Evolutionary conservation across 2,797 vertebrate species (phyloP), one percentile per base, ranked within the genome.

Genomic region (Neomorphus geoffroyi): DNA sequence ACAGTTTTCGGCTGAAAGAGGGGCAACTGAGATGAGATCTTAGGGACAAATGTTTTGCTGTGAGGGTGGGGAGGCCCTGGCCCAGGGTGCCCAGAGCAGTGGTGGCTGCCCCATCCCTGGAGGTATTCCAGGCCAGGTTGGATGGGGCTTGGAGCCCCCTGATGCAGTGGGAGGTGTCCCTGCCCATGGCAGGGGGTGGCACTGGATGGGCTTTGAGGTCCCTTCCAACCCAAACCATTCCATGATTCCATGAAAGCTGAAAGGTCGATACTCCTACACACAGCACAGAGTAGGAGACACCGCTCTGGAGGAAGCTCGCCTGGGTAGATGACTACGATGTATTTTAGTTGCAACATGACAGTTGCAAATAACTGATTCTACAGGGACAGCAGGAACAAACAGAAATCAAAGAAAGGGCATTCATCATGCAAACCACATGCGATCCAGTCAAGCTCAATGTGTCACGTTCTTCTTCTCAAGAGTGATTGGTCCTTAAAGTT

Each of bases 381-480:
- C 6, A 39, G 57, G 39, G 66, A 10, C 64, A 80, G 51, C 53
- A 64, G 71, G 69, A 70, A 26, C 79, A 80, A 51, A 24, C 37
- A 74, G 74, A 70, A 64, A 62, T 35, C 57, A 32, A 43, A 30
- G 45, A 50, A 80, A 78, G 50, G 15, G 19, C 48, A 87, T 94
- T 72, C 75, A 54, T 94, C 91, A 74, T 11, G 90, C 82, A 64
- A 87, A 82, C 14, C 79, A 43, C 70, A 61, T 8, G n/a, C 26
- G 61, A 64, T 30, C 61, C 61, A 91, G 64, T 4, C 48, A 51
- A 79, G 73, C 86, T 80, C 61, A 2, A 11, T 0, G 4, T 28
- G 69, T 54, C 85, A 46, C 85, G 75, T 94, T 92, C 69, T 78
- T 88, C 85, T 89, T 79, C 93, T 80, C 33, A 3, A 83, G 93